Evolutionary conservation across 2,888 invertebrate genomes (phyloP).

Genomic region (Cetonia aurata): DNA sequence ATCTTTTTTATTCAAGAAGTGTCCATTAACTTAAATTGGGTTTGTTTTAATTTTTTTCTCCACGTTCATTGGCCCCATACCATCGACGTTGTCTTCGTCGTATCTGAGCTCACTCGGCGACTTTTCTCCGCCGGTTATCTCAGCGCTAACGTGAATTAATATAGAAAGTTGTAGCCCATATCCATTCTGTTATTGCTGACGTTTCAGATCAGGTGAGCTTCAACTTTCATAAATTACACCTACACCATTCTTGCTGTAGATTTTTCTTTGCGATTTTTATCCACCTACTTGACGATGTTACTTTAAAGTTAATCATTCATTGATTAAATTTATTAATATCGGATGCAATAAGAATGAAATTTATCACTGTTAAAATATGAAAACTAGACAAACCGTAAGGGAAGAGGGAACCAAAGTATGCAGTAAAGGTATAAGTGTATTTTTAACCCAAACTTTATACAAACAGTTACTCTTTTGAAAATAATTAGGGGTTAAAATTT

Average conservation of each 20-base stretch:
- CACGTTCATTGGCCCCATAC: slow-evolving; percentile 28
- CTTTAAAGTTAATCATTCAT: neutral
- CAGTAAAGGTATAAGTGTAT: too few relatives aligned
- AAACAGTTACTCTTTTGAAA: too few relatives aligned
- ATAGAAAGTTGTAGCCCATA: slow-evolving; percentile 38
- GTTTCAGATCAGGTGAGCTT: slow-evolving; percentile 13
- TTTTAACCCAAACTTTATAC: too few relatives aligned
- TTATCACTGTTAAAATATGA: too few relatives aligned
- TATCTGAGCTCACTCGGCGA: slow-evolving; percentile 26
- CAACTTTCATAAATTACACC: neutral
- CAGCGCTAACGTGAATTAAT: slow-evolving; percentile 32
- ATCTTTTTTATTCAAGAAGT: slow-evolving; percentile 51
- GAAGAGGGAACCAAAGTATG: too few relatives aligned
- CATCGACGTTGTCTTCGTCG: slow-evolving; percentile 20
- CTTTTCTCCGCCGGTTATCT: slow-evolving; percentile 26
- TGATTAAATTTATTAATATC: slow-evolving; percentile 7
- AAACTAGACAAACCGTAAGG: too few relatives aligned
- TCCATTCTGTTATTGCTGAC: slow-evolving; percentile 20
- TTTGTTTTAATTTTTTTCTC: slow-evolving; percentile 47
- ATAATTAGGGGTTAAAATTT: too few relatives aligned
- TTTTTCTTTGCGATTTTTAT: slow-evolving; percentile 7
- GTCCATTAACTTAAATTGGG: slow-evolving; percentile 49
- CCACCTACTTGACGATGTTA: neutral
- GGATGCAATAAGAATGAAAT: neutral
- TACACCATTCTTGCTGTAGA: slow-evolving; percentile 1